Conservation (phyloP, 2,888 invertebrate species). For the Macrostomum cliftonense region DNA sequence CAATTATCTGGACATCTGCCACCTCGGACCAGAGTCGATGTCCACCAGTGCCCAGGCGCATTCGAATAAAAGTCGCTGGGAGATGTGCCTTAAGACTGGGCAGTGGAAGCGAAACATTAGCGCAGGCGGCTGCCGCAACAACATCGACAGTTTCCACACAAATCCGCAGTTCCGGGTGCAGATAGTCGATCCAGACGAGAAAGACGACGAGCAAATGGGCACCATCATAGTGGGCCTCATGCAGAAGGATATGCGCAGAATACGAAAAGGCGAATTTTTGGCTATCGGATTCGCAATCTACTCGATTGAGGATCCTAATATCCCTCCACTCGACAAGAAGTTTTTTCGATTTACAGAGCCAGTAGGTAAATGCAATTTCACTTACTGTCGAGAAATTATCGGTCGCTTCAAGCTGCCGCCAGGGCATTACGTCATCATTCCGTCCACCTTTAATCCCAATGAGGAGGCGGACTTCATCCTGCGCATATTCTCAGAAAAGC, state of each 20-base stretch:
- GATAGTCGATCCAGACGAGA: constrained; percentile 36
- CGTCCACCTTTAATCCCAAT: constrained; percentile 86
- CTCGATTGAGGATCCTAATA: constrained; percentile 45
- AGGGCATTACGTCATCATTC: constrained; percentile 79
- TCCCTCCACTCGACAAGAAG: constrained; percentile 91
- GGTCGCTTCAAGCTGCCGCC: constrained; percentile 79
- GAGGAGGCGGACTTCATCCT: constrained; percentile 87
- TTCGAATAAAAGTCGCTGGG: constrained; percentile 47
- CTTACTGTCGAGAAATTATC: constrained; percentile 80
- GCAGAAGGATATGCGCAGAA: constrained; percentile 78
- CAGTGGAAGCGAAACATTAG: constrained; percentile 77
- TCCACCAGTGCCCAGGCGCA: constrained; percentile 27
- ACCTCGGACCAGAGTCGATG: constrained; percentile 77
- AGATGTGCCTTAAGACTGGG: constrained; percentile 74
- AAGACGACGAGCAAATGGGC: constrained; percentile 66
- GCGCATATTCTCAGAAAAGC: constrained; percentile 73
- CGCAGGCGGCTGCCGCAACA: constrained; percentile 90
- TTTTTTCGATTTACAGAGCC: constrained; percentile 64
- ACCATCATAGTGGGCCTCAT: constrained; percentile 82
- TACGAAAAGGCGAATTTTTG: constrained; percentile 64
- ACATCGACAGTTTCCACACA: too few relatives aligned
- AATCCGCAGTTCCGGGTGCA: constrained; percentile 26
- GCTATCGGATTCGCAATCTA: constrained; percentile 91
- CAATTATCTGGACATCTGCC: constrained; percentile 75
- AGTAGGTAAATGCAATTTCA: constrained; percentile 66